Conservation (phyloP, 2,797 vertebrate species). For the Gambelia wislizenii region DNA sequence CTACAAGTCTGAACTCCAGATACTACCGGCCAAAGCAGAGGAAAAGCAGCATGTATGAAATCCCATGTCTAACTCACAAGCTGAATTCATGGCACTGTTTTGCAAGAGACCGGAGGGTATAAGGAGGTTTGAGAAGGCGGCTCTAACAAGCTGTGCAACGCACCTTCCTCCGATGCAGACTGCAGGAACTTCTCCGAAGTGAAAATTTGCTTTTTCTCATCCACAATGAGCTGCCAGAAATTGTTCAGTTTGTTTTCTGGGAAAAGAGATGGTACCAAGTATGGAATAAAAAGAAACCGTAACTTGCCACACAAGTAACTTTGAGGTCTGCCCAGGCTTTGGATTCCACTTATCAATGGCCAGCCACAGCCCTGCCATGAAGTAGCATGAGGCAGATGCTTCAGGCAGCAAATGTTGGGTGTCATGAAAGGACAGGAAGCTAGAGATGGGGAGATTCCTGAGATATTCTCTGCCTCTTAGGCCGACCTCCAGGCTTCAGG, state of each 20-base stretch:
- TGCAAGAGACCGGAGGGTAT: not conserved
- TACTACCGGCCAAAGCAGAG: no score
- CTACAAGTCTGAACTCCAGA: no score
- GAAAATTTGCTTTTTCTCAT: conserved; percentile 95
- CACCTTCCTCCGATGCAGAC: conserved; percentile 92
- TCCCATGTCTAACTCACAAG: not conserved
- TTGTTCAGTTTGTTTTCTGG: conserved; percentile 88
- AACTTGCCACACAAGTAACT: not conserved
- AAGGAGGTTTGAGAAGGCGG: not conserved
- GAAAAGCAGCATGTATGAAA: no score
- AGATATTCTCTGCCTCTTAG: no score
- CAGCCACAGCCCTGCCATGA: not conserved
- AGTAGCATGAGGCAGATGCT: not conserved
- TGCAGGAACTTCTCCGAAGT: conserved; percentile 96
- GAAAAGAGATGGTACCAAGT: conserved; percentile 40
- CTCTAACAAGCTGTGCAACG: conserved; percentile 46
- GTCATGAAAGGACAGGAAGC: not conserved
- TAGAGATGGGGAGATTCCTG: no score
- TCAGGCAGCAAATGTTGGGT: not conserved
- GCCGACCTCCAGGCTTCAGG: no score
- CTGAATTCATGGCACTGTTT: not conserved
- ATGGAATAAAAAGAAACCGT: conserved; percentile 37
- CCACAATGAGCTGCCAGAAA: conserved; percentile 94
- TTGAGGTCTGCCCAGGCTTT: not conserved
- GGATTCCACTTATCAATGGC: conserved; percentile 3